Percentiles rank a stretch among this genome's conserved stretches.
phyloP scores from a whole-genome alignment of 53 echinoderm and acorn worm species.

The Apostichopus leukothele region DNA sequence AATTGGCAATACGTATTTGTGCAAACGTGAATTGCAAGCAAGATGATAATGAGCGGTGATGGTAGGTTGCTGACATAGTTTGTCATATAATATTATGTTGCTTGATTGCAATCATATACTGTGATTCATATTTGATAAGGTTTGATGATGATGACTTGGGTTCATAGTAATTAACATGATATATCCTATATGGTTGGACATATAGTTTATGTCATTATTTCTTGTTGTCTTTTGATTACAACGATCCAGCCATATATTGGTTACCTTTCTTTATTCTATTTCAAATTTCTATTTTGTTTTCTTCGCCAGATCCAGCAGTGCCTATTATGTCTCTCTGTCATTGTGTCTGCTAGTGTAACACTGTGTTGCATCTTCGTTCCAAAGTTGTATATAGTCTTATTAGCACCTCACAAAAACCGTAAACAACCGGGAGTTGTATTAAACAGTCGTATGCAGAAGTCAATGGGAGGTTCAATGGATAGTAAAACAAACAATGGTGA shows the following conservation, averaged over 20 bases:
- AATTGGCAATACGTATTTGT: background rate
- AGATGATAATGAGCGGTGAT: background rate
- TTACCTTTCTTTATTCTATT: background rate
- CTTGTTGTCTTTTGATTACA: too few relatives aligned
- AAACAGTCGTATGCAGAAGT: slow-evolving; percentile 79
- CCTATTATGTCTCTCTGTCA: slow-evolving; percentile 85
- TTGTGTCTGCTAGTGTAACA: slow-evolving; percentile 82
- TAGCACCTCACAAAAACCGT: slow-evolving; percentile 96
- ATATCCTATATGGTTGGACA: too few relatives aligned
- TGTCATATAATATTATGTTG: background rate
- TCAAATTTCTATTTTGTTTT: background rate
- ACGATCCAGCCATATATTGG: too few relatives aligned
- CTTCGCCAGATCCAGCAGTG: slow-evolving; percentile 83
- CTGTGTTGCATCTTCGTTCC: slow-evolving; percentile 95
- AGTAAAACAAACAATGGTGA: slow-evolving; percentile 76
- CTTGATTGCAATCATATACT: too few relatives aligned
- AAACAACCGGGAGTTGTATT: slow-evolving; percentile 82
- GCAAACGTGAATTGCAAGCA: background rate
- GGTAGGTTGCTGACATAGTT: background rate
- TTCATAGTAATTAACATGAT: too few relatives aligned
- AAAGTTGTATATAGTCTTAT: slow-evolving; percentile 93
- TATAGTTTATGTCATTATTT: too few relatives aligned
- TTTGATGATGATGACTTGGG: too few relatives aligned
- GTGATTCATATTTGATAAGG: too few relatives aligned
- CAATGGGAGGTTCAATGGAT: slow-evolving; percentile 83